Evolutionary conservation across 2,797 vertebrate genomes (phyloP), one percentile per base, ranked within the genome.

Genomic region (Acanthurus lineatus): DNA sequence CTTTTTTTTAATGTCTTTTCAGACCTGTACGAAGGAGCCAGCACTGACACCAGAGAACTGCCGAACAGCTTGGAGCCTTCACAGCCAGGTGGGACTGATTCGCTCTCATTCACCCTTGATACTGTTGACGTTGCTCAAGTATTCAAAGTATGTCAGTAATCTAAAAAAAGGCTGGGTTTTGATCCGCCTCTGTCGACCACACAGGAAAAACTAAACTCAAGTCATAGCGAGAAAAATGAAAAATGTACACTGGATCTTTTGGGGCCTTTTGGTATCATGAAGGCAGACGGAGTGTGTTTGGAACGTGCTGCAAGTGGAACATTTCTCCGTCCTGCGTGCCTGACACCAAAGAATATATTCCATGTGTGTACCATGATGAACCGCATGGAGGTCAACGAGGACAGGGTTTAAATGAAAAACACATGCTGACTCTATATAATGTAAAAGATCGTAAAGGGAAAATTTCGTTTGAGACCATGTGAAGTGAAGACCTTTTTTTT

Each of bases 341-440:
- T 77, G 15, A 61, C 71, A 75, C 79, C 16, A 64, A 74, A 83
- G 63, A 92, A 93, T 91, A 87, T 73, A 72, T 92, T 92, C 93
- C 94, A 92, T 92, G 84, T 94, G 93, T 90, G 87, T 70, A 66
- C 48, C 45, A 60, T 84, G 81, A 90, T 84, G 67, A 88, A 86
- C 56, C 86, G 63, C 81, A 75, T 20, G 47, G 66, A 84, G 86
- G 89, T 82, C 84, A 77, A 52, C 81, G 71, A 84, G 78, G 71
- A 82, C 59, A 61, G 51, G 73, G 78, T 56, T 78, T 57, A 84
- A 93, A 95, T 92, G 73, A 59, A 86, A 94, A 94, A 84, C 95
- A 95, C 83, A 94, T 95, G 95, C 74, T 77, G 71, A 75, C 63
- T 77, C 38, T 51, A 10, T 71, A 56, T 66, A 9, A 42, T 67